These are phyloP conservation scores for Siphlonurus alternatus DNA, from an alignment of 2,888 invertebrate genomes.

Conservation along the genomic window DNA sequence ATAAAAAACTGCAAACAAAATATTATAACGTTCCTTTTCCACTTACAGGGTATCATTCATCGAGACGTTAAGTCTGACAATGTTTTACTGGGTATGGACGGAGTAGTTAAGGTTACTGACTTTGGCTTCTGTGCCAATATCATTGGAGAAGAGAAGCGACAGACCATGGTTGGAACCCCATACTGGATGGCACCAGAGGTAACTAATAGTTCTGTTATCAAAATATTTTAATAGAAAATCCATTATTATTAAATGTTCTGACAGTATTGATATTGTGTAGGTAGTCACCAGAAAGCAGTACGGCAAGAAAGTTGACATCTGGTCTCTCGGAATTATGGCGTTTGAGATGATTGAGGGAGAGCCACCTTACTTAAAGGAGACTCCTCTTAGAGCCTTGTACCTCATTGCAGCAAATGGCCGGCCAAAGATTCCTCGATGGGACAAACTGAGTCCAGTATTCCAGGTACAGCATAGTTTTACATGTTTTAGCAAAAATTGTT, in stretches of 20 bases:
- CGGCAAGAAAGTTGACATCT: constrained; percentile 83
- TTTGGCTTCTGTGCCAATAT: constrained; percentile 98
- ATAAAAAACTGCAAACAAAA: not conserved
- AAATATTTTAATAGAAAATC: too few species aligned
- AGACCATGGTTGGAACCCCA: constrained; percentile 95
- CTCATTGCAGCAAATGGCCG: constrained; percentile 90
- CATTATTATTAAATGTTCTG: too few species aligned
- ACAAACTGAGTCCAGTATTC: constrained; percentile 55
- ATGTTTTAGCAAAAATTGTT: not conserved
- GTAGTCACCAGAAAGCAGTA: constrained; percentile 85
- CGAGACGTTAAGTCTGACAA: constrained; percentile 97
- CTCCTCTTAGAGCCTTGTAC: constrained; percentile 81
- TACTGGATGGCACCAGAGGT: constrained; percentile 96
- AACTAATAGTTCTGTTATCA: too few species aligned
- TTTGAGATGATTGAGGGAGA: constrained; percentile 96
- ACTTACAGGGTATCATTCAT: constrained; percentile 68
- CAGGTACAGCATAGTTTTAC: constrained; percentile 17
- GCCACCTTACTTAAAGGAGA: constrained; percentile 91
- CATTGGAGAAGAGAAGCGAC: constrained; percentile 82
- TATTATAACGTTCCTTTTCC: not conserved
- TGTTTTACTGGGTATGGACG: constrained; percentile 83
- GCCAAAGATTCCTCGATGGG: constrained; percentile 74
- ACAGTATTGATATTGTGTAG: constrained; percentile 11
- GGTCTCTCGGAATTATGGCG: constrained; percentile 97
- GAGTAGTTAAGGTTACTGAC: constrained; percentile 82